Base-by-base conservation (phyloP, 2,113 vertebrate genomes). In the Chaetorhynchus papuensis region DNA sequence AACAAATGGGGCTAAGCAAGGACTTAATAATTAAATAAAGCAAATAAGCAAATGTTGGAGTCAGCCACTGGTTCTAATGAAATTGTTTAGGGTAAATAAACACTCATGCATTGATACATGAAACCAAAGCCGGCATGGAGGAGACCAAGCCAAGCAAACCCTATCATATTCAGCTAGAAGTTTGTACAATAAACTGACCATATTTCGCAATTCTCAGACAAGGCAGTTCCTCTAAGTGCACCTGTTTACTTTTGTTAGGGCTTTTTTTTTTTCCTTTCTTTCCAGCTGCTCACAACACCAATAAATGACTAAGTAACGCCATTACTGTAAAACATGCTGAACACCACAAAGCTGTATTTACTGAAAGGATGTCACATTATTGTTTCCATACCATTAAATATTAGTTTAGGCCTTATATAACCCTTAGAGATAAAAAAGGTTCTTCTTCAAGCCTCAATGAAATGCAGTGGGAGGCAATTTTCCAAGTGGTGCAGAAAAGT, bases 291-390 rank as follows among this genome's bases (percentile, higher is more conserved):
- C 77, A 93, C 59, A 94, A 93, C 89, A 86, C 69, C 96, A 96
- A 95, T 97, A 98, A 97, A 97, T 90, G 90, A 93, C 90, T 91
- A 96, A 97, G 94, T 97, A 97, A 97, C 44, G 13, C 79, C 83
- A 91, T 97, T 97, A 97, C 85, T 92, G 83, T 96, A 95, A 97
- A 98, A 97, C 78, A 97, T 78, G 76, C 80, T 96, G 83, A 91
- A 96, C 70, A 96, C 89, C 90, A 94, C 77, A 93, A 97, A 96
- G 65, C 64, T 95, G 92, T 96, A 97, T 94, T 97, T 97, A 96
- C 94, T 89, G 89, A 83, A 94, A 96, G 94, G 91, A 96, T 97
- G 96, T 96, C 95, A 97, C 89, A 78, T 95, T 95, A 97, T 92
- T 93, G 93, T 96, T 97, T 97, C 94, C 89, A 65, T 93, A 87